These are phyloP conservation scores for Bufo gargarizans DNA, from an alignment of 2,113 vertebrate genomes.

Conservation along the genomic window DNA sequence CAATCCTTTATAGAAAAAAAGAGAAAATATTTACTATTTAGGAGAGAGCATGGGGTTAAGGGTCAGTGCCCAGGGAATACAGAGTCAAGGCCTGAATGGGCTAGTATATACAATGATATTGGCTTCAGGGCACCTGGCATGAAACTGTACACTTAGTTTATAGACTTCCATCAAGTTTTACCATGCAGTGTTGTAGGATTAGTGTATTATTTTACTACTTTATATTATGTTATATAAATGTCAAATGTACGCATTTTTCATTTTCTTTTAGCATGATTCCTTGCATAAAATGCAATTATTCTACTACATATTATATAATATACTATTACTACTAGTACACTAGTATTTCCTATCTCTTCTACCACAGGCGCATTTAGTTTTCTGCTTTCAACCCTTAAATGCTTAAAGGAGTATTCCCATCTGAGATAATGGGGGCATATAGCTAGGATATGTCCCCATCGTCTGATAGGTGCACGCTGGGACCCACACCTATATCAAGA, in stretches of 20 bases:
- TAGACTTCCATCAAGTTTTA: not conserved
- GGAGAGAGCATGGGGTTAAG: slow-evolving; percentile 29
- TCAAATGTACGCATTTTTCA: not conserved
- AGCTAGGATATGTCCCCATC: too few species aligned
- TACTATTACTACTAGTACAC: not conserved
- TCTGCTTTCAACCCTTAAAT: too few species aligned
- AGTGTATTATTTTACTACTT: not conserved
- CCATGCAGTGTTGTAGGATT: not conserved
- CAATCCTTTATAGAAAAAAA: slow-evolving; percentile 42
- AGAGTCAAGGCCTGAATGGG: slow-evolving; percentile 1
- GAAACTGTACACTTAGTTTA: slow-evolving; percentile 3
- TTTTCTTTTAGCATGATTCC: not conserved
- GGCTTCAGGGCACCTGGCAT: not conserved
- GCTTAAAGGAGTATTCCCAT: too few species aligned
- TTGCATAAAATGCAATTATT: not conserved
- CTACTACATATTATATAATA: not conserved
- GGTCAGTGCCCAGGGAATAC: slow-evolving; percentile 32
- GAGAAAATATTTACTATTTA: slow-evolving; percentile 49
- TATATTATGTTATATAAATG: not conserved
- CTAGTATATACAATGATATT: not conserved
- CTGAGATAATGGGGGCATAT: too few species aligned
- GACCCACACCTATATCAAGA: too few species aligned
- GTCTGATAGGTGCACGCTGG: too few species aligned
- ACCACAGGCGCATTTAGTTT: too few species aligned
- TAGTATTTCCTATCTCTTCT: not conserved